Conservation (phyloP, 2,888 invertebrate genomes). For the Apoda limacodes region DNA sequence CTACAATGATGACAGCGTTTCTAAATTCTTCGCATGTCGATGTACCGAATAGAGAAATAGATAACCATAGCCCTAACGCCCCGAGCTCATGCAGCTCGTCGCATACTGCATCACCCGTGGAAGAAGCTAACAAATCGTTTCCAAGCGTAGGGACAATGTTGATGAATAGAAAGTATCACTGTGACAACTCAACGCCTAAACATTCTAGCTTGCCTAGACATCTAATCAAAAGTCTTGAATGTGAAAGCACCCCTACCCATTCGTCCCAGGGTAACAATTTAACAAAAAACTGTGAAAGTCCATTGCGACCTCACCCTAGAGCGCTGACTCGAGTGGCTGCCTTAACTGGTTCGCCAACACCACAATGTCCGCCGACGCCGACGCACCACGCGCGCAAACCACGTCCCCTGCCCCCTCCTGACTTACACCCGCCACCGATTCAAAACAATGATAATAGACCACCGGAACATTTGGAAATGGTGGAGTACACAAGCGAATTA, state of each 20-base stretch:
- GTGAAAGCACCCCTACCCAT: conserved; percentile 54
- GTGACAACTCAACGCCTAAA: conserved; percentile 52
- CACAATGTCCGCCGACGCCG: conserved; percentile 88
- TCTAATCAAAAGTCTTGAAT: conserved; percentile 50
- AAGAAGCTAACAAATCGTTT: conserved; percentile 36
- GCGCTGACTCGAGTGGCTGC: conserved; percentile 71
- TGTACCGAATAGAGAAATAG: conserved; percentile 33
- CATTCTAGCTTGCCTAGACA: conserved; percentile 60
- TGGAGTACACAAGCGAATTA: conserved; percentile 59
- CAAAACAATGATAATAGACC: conserved; percentile 43
- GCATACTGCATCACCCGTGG: conserved; percentile 51
- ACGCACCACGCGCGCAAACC: conserved; percentile 84
- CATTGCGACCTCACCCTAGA: conserved; percentile 72
- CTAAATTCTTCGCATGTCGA: conserved; percentile 55
- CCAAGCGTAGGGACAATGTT: conserved; percentile 54
- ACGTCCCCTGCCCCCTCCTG: conserved; percentile 69
- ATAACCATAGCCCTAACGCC: conserved; percentile 44
- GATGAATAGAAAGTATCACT: conserved; percentile 55
- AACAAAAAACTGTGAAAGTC: conserved; percentile 40
- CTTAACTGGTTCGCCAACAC: conserved; percentile 64
- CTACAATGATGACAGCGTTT: conserved; percentile 61
- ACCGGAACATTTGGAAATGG: conserved; percentile 56
- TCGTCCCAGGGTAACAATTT: conserved; percentile 33
- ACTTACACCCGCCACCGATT: conserved; percentile 62
- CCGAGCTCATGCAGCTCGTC: conserved; percentile 57